Conservation (phyloP, 2,113 vertebrate genomes). For the Ranitomeya imitator region DNA sequence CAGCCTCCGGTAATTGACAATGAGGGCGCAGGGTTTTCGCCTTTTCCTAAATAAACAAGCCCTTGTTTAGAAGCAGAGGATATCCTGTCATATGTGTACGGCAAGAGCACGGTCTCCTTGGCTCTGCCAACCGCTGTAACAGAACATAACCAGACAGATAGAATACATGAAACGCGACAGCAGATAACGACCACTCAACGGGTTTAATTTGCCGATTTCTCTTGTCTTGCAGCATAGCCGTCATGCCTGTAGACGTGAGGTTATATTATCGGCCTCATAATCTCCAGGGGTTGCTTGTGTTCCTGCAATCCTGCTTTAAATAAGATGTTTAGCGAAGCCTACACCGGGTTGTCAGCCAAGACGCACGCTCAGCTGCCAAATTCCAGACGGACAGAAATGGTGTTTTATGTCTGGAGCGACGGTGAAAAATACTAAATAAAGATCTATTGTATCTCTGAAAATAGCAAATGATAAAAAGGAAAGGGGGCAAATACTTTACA, state of each 20-base stretch:
- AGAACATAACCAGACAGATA: neutral
- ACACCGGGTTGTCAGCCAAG: constrained; percentile 26
- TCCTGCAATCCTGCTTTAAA: constrained; percentile 21
- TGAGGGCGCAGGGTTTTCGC: constrained; percentile 21
- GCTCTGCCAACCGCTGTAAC: constrained; percentile 6
- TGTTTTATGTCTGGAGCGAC: constrained; percentile 14
- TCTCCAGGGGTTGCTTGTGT: constrained; percentile 17
- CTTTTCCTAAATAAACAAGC: constrained; percentile 56
- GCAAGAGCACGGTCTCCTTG: neutral
- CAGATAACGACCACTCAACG: constrained; percentile 36
- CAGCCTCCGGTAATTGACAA: constrained; percentile 44
- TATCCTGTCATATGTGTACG: constrained; percentile 38
- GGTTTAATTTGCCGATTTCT: constrained; percentile 31
- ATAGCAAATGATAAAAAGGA: neutral
- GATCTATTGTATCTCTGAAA: constrained; percentile 15
- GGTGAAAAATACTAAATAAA: constrained; percentile 28
- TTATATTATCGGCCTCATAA: constrained; percentile 44
- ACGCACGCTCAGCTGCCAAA: constrained; percentile 16
- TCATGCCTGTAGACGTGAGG: constrained; percentile 26
- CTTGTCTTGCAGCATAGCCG: constrained; percentile 30
- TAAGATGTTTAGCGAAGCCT: constrained; percentile 40
- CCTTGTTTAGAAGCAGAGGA: constrained; percentile 50
- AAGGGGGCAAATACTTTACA: constrained; percentile 1
- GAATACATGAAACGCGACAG: constrained; percentile 32
- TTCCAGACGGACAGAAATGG: constrained; percentile 23